Conservation (phyloP, 2,888 invertebrate genomes). For the Eucera pruinosa region DNA sequence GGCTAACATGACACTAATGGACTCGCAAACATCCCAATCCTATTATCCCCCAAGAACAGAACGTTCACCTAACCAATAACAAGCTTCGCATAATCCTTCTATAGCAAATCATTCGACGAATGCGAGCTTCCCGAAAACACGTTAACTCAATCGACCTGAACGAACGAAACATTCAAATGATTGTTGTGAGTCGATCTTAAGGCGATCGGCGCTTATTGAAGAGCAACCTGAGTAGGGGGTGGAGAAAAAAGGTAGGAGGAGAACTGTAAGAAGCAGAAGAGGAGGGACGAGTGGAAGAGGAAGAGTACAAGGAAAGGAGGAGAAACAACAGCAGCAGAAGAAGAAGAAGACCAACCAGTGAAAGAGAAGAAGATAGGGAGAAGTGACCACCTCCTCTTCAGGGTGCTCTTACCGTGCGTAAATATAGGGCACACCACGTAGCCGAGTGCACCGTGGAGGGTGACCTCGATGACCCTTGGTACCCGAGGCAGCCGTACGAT, state of each 20-base stretch:
- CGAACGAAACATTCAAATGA: slow-evolving; percentile 15
- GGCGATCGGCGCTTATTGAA: slow-evolving; percentile 77
- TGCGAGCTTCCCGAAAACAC: background rate
- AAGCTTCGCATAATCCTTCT: background rate
- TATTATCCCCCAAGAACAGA: background rate
- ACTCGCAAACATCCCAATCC: background rate
- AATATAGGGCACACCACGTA: slow-evolving; percentile 83
- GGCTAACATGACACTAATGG: background rate
- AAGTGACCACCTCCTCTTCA: slow-evolving; percentile 70
- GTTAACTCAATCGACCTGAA: background rate
- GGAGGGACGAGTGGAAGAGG: slow-evolving; percentile 26
- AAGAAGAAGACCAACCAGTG: background rate
- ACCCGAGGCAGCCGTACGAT: slow-evolving; percentile 73
- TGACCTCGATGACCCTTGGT: slow-evolving; percentile 81
- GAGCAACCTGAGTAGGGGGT: slow-evolving; percentile 67
- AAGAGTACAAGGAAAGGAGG: slow-evolving; percentile 20
- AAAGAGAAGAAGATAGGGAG: slow-evolving; percentile 29
- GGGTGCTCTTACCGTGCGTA: slow-evolving; percentile 82
- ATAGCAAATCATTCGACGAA: background rate
- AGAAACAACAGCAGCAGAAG: slow-evolving; percentile 22
- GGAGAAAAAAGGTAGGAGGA: slow-evolving; percentile 56
- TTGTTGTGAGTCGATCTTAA: slow-evolving; percentile 76
- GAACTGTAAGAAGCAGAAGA: slow-evolving; percentile 51
- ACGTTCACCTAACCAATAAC: background rate
- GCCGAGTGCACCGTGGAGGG: slow-evolving; percentile 80